phyloP scores from a whole-genome alignment of 2,113 vertebrate genomes.

The Hyla sarda region DNA sequence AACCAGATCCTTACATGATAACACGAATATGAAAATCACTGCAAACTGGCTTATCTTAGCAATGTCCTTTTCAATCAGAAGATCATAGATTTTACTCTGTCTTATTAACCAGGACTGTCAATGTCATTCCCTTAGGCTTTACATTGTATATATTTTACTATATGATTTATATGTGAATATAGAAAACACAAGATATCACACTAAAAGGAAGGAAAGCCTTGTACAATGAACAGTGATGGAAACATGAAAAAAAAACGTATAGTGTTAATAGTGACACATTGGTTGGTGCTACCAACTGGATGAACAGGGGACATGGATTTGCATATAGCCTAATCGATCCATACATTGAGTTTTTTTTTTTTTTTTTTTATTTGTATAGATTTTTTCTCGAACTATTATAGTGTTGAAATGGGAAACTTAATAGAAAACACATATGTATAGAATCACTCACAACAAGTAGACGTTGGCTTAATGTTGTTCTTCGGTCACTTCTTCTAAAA shows the following conservation, averaged over 20 bases:
- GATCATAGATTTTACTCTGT: not conserved
- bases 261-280: not conserved
- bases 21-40: not conserved
- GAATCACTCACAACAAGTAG: too few species aligned
- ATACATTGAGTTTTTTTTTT: too few species aligned
- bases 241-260: not conserved
- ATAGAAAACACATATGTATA: too few species aligned
- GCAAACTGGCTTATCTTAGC: slow-evolving; percentile 19
- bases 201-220: not conserved
- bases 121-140: slow-evolving; percentile 13
- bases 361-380: too few species aligned
- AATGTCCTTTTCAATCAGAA: slow-evolving; percentile 18
- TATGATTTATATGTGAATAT: not conserved
- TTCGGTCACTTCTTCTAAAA: too few species aligned
- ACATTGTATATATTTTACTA: not conserved
- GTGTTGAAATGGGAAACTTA: too few species aligned
- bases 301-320: not conserved
- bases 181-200: not conserved
- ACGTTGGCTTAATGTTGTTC: too few species aligned
- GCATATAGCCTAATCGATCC: not conserved
- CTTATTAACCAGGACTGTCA: not conserved
- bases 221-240: not conserved
- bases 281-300: not conserved
- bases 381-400: too few species aligned
- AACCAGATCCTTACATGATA: slow-evolving; percentile 31